Evolutionary conservation across 2,113 vertebrate genomes (phyloP).

Genomic region (Prolemur simus): DNA sequence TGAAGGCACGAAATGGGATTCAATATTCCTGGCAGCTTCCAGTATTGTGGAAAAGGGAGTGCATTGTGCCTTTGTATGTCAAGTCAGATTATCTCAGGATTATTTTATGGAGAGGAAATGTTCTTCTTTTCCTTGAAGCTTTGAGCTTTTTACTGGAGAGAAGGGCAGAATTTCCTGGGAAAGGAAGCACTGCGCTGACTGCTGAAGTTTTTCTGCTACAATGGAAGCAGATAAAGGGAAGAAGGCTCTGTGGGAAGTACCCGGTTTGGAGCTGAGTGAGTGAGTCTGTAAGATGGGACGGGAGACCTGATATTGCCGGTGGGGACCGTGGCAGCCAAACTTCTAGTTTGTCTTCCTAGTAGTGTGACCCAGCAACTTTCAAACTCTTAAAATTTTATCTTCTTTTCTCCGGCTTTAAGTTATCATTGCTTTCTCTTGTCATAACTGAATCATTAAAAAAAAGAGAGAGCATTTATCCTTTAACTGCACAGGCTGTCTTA

Average conservation of each 20-base stretch:
- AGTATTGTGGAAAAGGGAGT: neutral
- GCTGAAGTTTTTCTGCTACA: neutral
- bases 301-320: neutral
- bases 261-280: too few species aligned
- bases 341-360: neutral
- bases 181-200: neutral
- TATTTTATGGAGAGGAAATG: neutral
- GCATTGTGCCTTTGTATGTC: neutral
- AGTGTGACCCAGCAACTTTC: neutral
- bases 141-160: neutral
- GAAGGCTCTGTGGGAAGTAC: neutral
- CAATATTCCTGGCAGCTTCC: neutral
- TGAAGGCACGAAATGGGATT: neutral
- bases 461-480: neutral
- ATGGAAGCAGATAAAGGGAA: neutral
- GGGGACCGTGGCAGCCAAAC: neutral
- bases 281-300: neutral
- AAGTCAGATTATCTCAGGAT: neutral
- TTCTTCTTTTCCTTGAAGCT: neutral
- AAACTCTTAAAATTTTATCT: neutral
- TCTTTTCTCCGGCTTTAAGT: neutral
- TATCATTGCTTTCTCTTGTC: neutral
- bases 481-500: neutral
- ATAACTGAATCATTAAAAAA: neutral
- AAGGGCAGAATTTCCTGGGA: neutral